A percentile compares a stretch with the other conserved stretches of the same genome.
Evolutionary conservation across 2,113 vertebrate species (phyloP).

Genomic region (Fulmarus glacialis): DNA sequence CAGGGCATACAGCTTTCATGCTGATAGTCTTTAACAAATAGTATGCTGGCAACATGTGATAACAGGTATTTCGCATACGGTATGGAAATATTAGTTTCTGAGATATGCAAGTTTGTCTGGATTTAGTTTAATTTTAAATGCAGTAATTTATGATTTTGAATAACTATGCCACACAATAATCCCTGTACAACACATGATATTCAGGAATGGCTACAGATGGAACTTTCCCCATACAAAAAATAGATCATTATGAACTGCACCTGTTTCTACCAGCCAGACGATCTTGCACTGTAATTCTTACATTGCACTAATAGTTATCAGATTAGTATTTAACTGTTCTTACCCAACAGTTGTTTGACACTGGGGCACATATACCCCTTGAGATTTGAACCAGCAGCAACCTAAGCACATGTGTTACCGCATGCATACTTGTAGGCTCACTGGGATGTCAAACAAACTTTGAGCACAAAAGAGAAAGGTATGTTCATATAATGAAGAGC

Average conservation of each 20-base stretch:
- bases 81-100: not conserved
- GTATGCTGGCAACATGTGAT: not conserved
- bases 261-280: not conserved
- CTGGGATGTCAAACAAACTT: not conserved
- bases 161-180: not conserved
- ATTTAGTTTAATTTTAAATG: not conserved
- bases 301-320: not conserved
- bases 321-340: not conserved
- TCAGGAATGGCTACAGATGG: not conserved
- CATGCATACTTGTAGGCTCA: not conserved
- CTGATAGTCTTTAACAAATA: not conserved
- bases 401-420: not conserved
- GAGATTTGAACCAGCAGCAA: not conserved
- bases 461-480: not conserved
- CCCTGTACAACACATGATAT: not conserved
- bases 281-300: not conserved
- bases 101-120: not conserved
- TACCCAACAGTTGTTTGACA: not conserved
- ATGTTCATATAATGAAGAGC: not conserved
- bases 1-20: not conserved
- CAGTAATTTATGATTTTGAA: not conserved
- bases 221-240: not conserved
- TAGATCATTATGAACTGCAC: not conserved
- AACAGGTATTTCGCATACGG: not conserved
- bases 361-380: not conserved